phyloP scores from a whole-genome alignment of 53 echinoderm and acorn worm species.

The Zoroaster sp. region DNA sequence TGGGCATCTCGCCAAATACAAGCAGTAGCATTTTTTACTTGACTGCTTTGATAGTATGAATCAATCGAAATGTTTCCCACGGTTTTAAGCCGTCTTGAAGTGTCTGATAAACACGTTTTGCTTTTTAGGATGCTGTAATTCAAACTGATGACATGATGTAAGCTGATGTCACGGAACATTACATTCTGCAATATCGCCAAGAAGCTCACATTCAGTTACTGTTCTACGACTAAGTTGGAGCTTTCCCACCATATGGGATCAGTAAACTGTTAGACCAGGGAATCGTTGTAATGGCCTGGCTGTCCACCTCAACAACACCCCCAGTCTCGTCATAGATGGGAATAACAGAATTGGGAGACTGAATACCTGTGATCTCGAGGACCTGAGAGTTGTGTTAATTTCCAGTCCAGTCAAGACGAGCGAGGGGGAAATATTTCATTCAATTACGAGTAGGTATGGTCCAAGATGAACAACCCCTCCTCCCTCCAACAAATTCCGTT shows the following conservation, averaged over 20 bases:
- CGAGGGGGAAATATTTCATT: neutral
- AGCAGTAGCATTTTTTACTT: too few relatives aligned
- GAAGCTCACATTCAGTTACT: conserved; percentile 23
- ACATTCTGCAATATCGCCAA: conserved; percentile 1
- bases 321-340: neutral
- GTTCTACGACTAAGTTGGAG: neutral
- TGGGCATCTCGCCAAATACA: too few relatives aligned
- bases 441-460: neutral
- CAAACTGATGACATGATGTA: neutral
- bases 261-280: neutral
- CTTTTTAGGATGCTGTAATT: neutral
- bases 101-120: neutral
- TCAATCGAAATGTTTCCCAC: too few relatives aligned
- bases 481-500: conserved; percentile 47
- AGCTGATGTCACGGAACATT: neutral
- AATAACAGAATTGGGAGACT: too few relatives aligned
- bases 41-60: too few relatives aligned
- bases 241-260: neutral
- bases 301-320: conserved; percentile 12
- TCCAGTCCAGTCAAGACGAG: too few relatives aligned
- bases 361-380: neutral
- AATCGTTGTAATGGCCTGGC: neutral
- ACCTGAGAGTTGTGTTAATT: neutral
- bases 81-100: too few relatives aligned
- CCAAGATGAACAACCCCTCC: neutral